A percentile compares a stretch with the other conserved stretches of the same genome.
phyloP scores from a whole-genome alignment of 1,140 invertebrate species.

The Hyles euphorbiae region DNA sequence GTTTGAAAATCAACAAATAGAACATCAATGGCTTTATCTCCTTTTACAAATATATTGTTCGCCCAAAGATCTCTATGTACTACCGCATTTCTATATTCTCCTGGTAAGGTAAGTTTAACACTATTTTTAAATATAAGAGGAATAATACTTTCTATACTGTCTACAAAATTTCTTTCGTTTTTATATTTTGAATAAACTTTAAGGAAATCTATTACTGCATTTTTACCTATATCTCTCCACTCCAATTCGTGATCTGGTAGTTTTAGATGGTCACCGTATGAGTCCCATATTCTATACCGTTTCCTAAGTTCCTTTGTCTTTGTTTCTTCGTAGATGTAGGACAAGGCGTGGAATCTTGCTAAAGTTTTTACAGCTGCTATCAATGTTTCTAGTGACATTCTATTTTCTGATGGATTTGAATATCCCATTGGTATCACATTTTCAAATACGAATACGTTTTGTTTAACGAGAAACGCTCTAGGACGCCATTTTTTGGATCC shows the following conservation, averaged over 20 bases:
- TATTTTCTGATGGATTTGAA: slow-evolving; percentile 17
- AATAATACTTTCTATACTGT: slow-evolving; percentile 34
- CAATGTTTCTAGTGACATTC: slow-evolving; percentile 69
- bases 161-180: slow-evolving; percentile 29
- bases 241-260: slow-evolving; percentile 42
- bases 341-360: slow-evolving; percentile 76
- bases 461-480: slow-evolving; percentile 34
- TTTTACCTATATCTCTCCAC: slow-evolving; percentile 65
- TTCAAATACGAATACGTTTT: slow-evolving; percentile 54
- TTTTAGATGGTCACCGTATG: slow-evolving; percentile 70
- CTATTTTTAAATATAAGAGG: slow-evolving; percentile 55
- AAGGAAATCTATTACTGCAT: slow-evolving; percentile 66
- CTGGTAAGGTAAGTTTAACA: slow-evolving; percentile 67
- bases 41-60: slow-evolving; percentile 80
- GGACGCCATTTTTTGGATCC: slow-evolving; percentile 48
- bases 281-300: slow-evolving; percentile 63
- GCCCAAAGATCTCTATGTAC: slow-evolving; percentile 79
- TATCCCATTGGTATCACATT: slow-evolving; percentile 38
- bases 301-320: slow-evolving; percentile 55
- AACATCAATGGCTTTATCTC: slow-evolving; percentile 61
- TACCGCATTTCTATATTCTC: slow-evolving; percentile 75
- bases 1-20: slow-evolving; percentile 80
- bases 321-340: slow-evolving; percentile 72
- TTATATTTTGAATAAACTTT: slow-evolving; percentile 55
- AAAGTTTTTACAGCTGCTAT: slow-evolving; percentile 69